Conservation (phyloP, 2,113 vertebrate genomes). For the Thinocorus orbignyianus region DNA sequence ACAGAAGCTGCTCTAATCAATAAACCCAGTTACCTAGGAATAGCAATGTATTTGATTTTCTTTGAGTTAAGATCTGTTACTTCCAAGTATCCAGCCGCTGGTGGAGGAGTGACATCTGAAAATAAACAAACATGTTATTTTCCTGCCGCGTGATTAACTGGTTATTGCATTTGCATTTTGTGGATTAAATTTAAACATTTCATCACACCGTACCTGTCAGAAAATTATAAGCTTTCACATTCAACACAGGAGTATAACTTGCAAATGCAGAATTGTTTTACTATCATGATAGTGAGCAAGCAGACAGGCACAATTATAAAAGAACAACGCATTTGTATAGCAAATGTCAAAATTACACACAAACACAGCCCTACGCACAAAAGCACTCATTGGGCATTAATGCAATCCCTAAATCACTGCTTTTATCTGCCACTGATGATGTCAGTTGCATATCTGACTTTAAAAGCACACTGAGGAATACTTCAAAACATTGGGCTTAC, state of each 20-base stretch:
- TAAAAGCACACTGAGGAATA: not conserved
- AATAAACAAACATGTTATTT: slow-evolving; percentile 48
- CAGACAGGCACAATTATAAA: not conserved
- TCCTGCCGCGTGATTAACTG: not conserved
- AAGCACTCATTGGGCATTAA: not conserved
- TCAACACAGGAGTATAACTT: not conserved
- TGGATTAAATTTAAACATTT: slow-evolving; percentile 10
- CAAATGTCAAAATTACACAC: not conserved
- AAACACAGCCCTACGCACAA: not conserved
- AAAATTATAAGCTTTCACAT: slow-evolving; percentile 3
- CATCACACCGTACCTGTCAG: not conserved
- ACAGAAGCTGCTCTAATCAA: not conserved
- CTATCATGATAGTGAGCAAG: not conserved
- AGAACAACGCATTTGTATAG: not conserved
- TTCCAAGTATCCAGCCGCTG: slow-evolving; percentile 89
- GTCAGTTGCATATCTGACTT: not conserved
- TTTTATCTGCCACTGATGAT: not conserved
- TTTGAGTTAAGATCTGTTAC: slow-evolving; percentile 93
- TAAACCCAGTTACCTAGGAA: slow-evolving; percentile 85
- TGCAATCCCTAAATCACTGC: not conserved
- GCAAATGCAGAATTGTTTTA: not conserved
- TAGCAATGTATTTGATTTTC: slow-evolving; percentile 92
- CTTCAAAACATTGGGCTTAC: not conserved
- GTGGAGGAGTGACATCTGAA: slow-evolving; percentile 86
- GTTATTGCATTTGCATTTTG: not conserved